Evolutionary conservation across 2,113 vertebrate genomes (phyloP).

Genomic region (Tetrax tetrax): DNA sequence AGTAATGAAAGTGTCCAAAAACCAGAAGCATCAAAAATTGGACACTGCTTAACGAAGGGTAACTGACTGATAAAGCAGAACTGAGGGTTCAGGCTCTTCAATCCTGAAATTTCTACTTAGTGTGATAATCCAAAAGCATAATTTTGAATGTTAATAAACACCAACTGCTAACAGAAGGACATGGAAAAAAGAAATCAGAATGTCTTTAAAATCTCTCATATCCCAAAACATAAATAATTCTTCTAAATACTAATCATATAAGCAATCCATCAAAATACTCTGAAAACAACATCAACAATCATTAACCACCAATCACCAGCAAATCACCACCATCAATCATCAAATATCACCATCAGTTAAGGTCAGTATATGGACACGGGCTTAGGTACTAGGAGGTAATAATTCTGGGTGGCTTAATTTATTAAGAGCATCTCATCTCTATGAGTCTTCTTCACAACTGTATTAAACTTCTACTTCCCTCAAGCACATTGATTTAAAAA

Average conservation of each 20-base stretch:
- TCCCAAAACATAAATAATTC: not conserved
- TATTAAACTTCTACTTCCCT: not conserved
- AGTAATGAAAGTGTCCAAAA: not conserved
- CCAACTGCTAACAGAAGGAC: not conserved
- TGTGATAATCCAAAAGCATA: not conserved
- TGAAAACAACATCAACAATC: not conserved
- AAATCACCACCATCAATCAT: not conserved
- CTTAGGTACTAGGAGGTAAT: not conserved
- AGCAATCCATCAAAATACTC: not conserved
- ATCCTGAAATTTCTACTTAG: not conserved
- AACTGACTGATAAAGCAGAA: not conserved
- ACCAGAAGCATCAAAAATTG: not conserved
- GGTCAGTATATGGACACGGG: not conserved
- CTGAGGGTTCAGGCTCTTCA: not conserved
- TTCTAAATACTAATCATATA: not conserved
- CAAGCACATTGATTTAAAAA: not conserved
- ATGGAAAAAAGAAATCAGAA: not conserved
- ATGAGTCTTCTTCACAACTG: not conserved
- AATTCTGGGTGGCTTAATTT: not conserved
- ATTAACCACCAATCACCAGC: not conserved
- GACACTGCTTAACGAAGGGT: not conserved
- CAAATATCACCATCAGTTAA: not conserved
- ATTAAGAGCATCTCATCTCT: not conserved
- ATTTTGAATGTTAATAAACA: not conserved
- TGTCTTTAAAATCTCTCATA: not conserved